A percentile compares a stretch with the other conserved stretches of the same genome.
phyloP scores from a whole-genome alignment of 2,888 invertebrate genomes.

The Agrochola circellaris region DNA sequence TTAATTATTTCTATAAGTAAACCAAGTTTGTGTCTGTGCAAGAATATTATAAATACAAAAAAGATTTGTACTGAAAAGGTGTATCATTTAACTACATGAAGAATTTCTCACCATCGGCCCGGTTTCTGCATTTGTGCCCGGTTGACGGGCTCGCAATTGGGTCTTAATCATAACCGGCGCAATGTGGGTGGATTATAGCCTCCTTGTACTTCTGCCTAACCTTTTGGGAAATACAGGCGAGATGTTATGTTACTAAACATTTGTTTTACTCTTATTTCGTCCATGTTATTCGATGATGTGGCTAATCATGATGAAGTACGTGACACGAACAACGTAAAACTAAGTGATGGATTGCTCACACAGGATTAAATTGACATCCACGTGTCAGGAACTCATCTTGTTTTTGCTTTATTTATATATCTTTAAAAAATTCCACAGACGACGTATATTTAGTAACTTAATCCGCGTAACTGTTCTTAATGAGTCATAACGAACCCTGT shows the following conservation, averaged over 20 bases:
- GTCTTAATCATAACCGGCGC: not conserved
- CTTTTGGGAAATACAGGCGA: not conserved
- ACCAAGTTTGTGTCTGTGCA: no score
- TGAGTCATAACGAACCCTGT: no score
- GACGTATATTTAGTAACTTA: no score
- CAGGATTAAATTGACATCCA: slow-evolving; percentile 9
- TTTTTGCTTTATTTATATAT: no score
- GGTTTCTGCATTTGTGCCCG: not conserved
- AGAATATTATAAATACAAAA: no score
- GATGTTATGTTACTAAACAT: not conserved
- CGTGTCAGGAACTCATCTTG: not conserved
- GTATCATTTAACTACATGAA: not conserved
- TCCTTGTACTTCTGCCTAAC: not conserved
- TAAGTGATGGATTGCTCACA: slow-evolving; percentile 14
- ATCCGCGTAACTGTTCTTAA: no score
- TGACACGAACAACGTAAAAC: slow-evolving; percentile 1
- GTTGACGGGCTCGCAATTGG: no score
- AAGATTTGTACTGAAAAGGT: no score
- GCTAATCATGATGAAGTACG: slow-evolving; percentile 21
- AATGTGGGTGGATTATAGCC: rapidly evolving
- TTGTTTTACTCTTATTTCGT: not conserved
- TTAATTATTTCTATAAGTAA: no score
- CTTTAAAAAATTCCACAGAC: no score
- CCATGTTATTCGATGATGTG: not conserved
- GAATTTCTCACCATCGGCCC: not conserved